These are phyloP conservation scores for Drosophila sproati DNA, from an alignment of 1,140 invertebrate genomes.

Conservation along the genomic window DNA sequence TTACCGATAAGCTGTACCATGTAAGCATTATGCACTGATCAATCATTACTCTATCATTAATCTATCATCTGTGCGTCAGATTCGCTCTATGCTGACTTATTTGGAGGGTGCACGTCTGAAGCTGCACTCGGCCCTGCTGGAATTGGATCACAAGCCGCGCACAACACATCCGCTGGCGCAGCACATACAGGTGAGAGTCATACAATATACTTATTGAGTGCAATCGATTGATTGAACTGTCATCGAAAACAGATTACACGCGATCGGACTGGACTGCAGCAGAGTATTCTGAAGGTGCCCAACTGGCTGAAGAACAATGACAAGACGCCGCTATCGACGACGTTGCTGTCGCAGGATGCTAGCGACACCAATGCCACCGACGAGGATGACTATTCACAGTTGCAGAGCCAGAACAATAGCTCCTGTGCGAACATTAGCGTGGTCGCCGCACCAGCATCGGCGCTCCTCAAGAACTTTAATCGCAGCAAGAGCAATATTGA, in stretches of 20 bases:
- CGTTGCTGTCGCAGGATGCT: slow-evolving; percentile 57
- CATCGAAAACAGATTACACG: slow-evolving; percentile 87
- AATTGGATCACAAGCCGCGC: slow-evolving; percentile 91
- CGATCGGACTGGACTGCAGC: slow-evolving; percentile 95
- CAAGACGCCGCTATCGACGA: slow-evolving; percentile 72
- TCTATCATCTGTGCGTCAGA: slow-evolving; percentile 88
- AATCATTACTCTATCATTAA: background rate
- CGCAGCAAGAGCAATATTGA: slow-evolving; percentile 84
- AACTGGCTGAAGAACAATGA: slow-evolving; percentile 90
- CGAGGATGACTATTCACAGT: slow-evolving; percentile 52
- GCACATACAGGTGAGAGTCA: slow-evolving; percentile 87
- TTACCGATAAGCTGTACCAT: slow-evolving; percentile 95
- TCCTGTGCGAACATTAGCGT: slow-evolving; percentile 70
- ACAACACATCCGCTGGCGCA: slow-evolving; percentile 92
- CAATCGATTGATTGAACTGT: too few relatives aligned
- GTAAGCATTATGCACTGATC: slow-evolving; percentile 85
- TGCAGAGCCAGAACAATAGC: slow-evolving; percentile 58
- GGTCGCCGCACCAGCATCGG: slow-evolving; percentile 33
- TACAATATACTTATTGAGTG: too few relatives aligned
- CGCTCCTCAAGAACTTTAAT: slow-evolving; percentile 60
- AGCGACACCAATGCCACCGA: slow-evolving; percentile 81
- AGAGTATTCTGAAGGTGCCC: slow-evolving; percentile 94
- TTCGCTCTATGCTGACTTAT: slow-evolving; percentile 96
- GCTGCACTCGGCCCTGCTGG: slow-evolving; percentile 91
- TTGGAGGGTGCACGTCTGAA: slow-evolving; percentile 95